phyloP scores from a whole-genome alignment of 2,888 invertebrate genomes.

The Rutpela maculata region DNA sequence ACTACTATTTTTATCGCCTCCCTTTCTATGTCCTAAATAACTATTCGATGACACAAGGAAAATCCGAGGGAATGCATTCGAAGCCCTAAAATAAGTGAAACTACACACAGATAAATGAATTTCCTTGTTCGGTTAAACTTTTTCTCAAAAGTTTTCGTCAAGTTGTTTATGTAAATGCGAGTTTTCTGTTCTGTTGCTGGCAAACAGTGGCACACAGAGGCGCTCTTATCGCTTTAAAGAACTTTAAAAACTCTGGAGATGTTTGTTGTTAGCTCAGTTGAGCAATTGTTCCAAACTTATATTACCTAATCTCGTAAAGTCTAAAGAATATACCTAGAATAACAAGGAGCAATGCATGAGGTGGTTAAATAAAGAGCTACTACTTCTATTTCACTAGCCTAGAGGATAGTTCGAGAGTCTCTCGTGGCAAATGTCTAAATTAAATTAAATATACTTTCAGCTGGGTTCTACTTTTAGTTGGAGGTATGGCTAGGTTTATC shows the following conservation, averaged over 20 bases:
- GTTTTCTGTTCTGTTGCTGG: conserved; percentile 37
- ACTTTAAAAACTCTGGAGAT: conserved; percentile 41
- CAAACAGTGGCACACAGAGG: conserved; percentile 34
- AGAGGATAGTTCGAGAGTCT: not conserved
- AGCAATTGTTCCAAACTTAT: conserved; percentile 37
- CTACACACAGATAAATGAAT: conserved; percentile 36
- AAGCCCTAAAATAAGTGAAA: not conserved
- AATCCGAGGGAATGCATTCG: conserved; percentile 4
- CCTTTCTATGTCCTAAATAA: not conserved
- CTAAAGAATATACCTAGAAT: conserved; percentile 34
- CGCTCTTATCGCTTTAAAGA: conserved; percentile 40
- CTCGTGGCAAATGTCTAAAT: not conserved
- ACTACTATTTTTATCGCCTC: not conserved
- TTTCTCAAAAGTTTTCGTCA: conserved; percentile 32
- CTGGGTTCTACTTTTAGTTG: not conserved
- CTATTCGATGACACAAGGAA: not conserved
- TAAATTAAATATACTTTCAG: not conserved
- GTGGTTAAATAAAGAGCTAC: conserved; percentile 62
- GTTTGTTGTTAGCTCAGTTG: conserved; percentile 54
- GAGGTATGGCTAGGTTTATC: no score
- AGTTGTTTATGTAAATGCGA: conserved; percentile 45
- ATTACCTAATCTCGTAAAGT: conserved; percentile 37
- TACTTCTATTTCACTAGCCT: conserved; percentile 1
- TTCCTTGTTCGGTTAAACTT: conserved; percentile 16
- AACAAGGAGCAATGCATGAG: conserved; percentile 55